phyloP scores from a whole-genome alignment of 1,140 invertebrate genomes.

The Trichoplusia ni region DNA sequence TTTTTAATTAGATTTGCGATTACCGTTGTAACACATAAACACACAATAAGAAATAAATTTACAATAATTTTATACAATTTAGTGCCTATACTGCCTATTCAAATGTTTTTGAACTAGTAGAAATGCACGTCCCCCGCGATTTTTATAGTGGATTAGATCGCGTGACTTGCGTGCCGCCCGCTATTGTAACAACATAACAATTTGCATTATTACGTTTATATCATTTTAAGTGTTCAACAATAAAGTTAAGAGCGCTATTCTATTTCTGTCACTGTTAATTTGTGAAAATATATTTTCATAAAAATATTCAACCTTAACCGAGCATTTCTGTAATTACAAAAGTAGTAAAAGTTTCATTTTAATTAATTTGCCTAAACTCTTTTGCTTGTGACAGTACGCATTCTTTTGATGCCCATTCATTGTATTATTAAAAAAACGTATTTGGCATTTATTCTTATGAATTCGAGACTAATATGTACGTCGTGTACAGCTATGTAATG shows the following conservation, averaged over 20 bases:
- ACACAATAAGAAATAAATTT: too few relatives aligned
- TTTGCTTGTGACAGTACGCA: slow-evolving; percentile 35
- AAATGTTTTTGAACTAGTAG: too few relatives aligned
- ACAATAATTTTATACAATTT: too few relatives aligned
- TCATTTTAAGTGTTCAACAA: slow-evolving; percentile 13
- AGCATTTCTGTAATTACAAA: too few relatives aligned
- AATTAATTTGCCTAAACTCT: slow-evolving; percentile 16
- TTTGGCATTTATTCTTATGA: slow-evolving; percentile 59
- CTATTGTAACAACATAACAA: slow-evolving; percentile 13
- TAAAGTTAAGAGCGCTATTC: slow-evolving; percentile 2
- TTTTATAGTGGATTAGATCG: slow-evolving; percentile 11
- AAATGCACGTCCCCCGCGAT: neutral
- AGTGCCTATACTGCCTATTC: too few relatives aligned
- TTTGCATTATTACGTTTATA: slow-evolving; percentile 20
- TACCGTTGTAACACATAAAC: too few relatives aligned
- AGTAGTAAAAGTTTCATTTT: too few relatives aligned
- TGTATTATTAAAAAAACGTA: slow-evolving; percentile 35
- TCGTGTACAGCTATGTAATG: slow-evolving; percentile 14
- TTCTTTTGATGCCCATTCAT: slow-evolving; percentile 40
- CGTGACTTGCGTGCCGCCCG: slow-evolving; percentile 14
- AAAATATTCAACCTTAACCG: too few relatives aligned
- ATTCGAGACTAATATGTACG: slow-evolving; percentile 44
- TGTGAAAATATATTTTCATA: too few relatives aligned
- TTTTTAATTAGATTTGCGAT: too few relatives aligned
- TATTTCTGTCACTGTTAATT: slow-evolving; percentile 8